Conservation (phyloP, 1,140 invertebrate species). For the Rhysida immarginata region DNA sequence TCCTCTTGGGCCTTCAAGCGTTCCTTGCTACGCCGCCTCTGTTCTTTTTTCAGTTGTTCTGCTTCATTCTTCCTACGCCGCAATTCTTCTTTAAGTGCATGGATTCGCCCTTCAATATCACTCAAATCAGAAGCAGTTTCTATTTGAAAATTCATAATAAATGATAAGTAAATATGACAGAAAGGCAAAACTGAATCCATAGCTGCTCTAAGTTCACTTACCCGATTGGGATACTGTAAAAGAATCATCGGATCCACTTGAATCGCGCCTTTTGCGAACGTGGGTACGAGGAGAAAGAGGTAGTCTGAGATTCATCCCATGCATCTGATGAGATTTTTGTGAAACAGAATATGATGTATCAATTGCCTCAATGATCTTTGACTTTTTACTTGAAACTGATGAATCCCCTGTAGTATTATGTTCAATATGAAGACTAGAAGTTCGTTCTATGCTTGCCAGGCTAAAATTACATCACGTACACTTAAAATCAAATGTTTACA, state of each 20-base stretch:
- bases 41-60: conserved; percentile 33
- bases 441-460: too few relatives aligned
- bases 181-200: too few relatives aligned
- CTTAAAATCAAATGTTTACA: too few relatives aligned
- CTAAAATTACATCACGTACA: too few relatives aligned
- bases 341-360: conserved; percentile 6
- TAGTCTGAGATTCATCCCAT: too few relatives aligned
- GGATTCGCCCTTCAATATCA: conserved; percentile 36
- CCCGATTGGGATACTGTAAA: conserved; percentile 33
- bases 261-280: conserved; percentile 23
- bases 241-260: conserved; percentile 40
- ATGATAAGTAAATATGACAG: not conserved
- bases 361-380: too few relatives aligned
- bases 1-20: conserved; percentile 35
- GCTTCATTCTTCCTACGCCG: conserved; percentile 33
- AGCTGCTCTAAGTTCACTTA: too few relatives aligned
- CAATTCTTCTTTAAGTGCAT: conserved; percentile 36
- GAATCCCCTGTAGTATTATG: too few relatives aligned
- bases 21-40: conserved; percentile 32
- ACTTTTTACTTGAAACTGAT: too few relatives aligned
- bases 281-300: conserved; percentile 17
- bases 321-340: not conserved
- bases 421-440: too few relatives aligned
- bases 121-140: conserved; percentile 38
- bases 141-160: conserved; percentile 11